These are phyloP conservation scores for Hydropsyche betteni DNA, from an alignment of 2,888 invertebrate genomes.

Conservation along the genomic window DNA sequence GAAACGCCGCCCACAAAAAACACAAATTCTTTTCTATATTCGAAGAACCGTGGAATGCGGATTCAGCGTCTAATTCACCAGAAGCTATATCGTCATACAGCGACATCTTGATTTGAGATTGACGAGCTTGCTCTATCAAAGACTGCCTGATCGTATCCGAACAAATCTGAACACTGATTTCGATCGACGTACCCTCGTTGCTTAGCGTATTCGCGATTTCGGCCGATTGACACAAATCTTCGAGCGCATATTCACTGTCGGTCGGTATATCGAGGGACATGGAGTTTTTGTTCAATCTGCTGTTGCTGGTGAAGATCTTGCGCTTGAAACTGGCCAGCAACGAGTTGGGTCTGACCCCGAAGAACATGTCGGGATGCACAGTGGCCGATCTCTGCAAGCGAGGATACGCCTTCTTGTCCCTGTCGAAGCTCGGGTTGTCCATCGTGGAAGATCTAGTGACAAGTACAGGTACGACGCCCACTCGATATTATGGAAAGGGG, in stretches of 20 bases:
- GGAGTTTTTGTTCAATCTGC: too few species aligned
- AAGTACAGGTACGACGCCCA: too few species aligned
- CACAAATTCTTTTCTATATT: constrained; percentile 77
- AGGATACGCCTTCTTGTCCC: too few species aligned
- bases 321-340: too few species aligned
- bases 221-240: constrained; percentile 81
- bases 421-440: too few species aligned
- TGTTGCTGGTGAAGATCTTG: too few species aligned
- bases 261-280: constrained; percentile 67
- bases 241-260: constrained; percentile 81
- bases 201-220: constrained; percentile 85
- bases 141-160: constrained; percentile 77
- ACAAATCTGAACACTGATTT: constrained; percentile 77
- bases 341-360: too few species aligned
- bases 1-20: constrained; percentile 78
- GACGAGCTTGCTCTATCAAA: constrained; percentile 78
- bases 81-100: constrained; percentile 80
- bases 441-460: too few species aligned
- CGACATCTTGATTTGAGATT: constrained; percentile 72
- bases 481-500: too few species aligned
- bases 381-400: too few species aligned
- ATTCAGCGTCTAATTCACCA: constrained; percentile 70
- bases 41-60: constrained; percentile 66
- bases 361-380: too few species aligned
- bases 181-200: constrained; percentile 76